Evolutionary conservation across 2,888 invertebrate genomes (phyloP).

Genomic region (Flexamia atlantica): DNA sequence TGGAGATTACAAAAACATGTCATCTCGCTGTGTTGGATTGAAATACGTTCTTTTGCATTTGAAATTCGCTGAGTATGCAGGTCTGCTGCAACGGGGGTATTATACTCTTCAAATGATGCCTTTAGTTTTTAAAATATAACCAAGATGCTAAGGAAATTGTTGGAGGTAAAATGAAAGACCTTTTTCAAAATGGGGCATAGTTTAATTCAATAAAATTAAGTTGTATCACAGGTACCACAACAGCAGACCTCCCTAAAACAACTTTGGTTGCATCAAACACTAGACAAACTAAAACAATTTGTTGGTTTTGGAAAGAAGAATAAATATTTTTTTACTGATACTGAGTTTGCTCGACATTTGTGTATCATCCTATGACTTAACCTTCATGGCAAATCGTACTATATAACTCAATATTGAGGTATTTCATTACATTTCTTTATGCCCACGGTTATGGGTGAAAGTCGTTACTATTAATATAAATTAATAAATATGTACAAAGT

Average conservation of each 20-base stretch:
- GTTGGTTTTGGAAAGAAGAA: constrained; percentile 56
- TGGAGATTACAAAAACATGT: too few species aligned
- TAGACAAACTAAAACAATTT: constrained; percentile 62
- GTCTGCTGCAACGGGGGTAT: too few species aligned
- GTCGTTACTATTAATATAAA: constrained; percentile 58
- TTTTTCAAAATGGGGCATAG: constrained; percentile 53
- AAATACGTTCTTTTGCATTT: too few species aligned
- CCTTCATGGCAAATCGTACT: constrained; percentile 46
- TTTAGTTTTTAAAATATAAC: neutral
- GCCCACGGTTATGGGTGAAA: constrained; percentile 59
- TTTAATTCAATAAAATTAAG: constrained; percentile 59
- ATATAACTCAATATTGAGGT: constrained; percentile 58
- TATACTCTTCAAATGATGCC: too few species aligned
- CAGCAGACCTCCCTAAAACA: constrained; percentile 62
- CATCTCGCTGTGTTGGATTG: too few species aligned
- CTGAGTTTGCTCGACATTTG: neutral
- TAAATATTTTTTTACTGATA: constrained; percentile 12
- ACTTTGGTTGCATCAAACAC: constrained; percentile 51
- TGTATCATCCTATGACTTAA: constrained; percentile 36
- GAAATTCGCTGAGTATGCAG: too few species aligned
- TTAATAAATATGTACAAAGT: constrained; percentile 62
- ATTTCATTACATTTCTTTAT: constrained; percentile 61
- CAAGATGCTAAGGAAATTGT: neutral
- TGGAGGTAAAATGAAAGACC: constrained; percentile 8
- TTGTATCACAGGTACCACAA: constrained; percentile 59